Conservation (phyloP, 2,888 invertebrate genomes). For the Spodoptera littoralis region DNA sequence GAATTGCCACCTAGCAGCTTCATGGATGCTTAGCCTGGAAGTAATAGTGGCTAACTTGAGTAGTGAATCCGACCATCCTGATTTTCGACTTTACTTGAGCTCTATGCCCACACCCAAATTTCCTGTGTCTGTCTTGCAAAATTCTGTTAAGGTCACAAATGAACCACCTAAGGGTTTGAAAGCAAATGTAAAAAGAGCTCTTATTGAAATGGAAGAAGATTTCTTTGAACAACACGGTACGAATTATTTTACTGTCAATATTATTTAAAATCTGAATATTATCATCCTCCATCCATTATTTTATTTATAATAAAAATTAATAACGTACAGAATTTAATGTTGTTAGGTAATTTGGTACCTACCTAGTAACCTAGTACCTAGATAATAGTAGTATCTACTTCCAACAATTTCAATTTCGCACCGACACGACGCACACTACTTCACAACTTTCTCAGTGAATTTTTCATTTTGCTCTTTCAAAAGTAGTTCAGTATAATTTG, state of each 20-base stretch:
- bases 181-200: constrained; percentile 95
- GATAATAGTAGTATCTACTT: neutral
- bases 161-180: constrained; percentile 97
- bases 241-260: neutral
- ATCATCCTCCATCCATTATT: no score
- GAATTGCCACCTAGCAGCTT: constrained; percentile 97
- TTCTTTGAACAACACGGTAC: constrained; percentile 94
- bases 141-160: constrained; percentile 97
- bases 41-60: constrained; percentile 92
- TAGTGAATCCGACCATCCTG: constrained; percentile 90
- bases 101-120: constrained; percentile 96
- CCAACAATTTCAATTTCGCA: no score
- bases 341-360: neutral
- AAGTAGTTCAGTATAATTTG: no score
- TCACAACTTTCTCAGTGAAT: no score
- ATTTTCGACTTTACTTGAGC: constrained; percentile 95
- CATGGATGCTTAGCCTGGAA: constrained; percentile 97
- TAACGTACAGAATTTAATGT: neutral
- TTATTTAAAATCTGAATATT: no score
- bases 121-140: constrained; percentile 97
- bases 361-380: neutral
- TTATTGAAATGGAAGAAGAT: constrained; percentile 92
- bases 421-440: no score
- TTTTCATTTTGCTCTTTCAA: no score
- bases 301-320: no score